These are phyloP conservation scores for Sinocyclocheilus anophthalmus DNA, from an alignment of 2,113 vertebrate species.

Conservation along the genomic window DNA sequence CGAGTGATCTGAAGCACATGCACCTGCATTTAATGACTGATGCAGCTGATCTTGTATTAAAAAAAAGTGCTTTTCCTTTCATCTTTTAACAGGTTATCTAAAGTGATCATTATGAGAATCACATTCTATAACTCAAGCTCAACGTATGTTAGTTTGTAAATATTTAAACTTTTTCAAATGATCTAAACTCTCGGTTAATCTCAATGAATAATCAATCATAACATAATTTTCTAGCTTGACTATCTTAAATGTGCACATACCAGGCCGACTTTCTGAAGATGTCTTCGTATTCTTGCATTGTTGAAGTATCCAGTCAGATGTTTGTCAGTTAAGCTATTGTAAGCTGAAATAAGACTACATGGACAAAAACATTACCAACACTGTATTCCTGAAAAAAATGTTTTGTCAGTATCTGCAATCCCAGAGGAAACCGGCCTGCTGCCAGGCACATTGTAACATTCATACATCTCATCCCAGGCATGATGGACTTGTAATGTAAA, in stretches of 20 bases:
- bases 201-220: neutral
- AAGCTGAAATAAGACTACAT: constrained; percentile 81
- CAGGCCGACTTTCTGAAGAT: constrained; percentile 90
- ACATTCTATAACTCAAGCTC: neutral
- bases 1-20: constrained; percentile 82
- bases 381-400: neutral
- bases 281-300: constrained; percentile 84
- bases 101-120: neutral
- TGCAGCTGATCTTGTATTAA: neutral
- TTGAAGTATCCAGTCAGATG: constrained; percentile 91
- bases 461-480: neutral
- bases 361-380: constrained; percentile 46
- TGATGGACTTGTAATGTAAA: neutral
- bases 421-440: constrained; percentile 40
- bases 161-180: neutral
- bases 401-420: too few species aligned
- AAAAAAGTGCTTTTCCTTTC: constrained; percentile 4
- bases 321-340: constrained; percentile 94
- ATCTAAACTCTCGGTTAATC: neutral
- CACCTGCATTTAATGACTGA: constrained; percentile 21
- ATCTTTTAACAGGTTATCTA: neutral
- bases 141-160: constrained; percentile 7
- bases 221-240: neutral
- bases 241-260: constrained; percentile 69
- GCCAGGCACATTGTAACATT: neutral